Evolutionary conservation across 2,113 vertebrate species (phyloP), one percentile per base, ranked within the genome.

Genomic region (Pelobates fuscus): DNA sequence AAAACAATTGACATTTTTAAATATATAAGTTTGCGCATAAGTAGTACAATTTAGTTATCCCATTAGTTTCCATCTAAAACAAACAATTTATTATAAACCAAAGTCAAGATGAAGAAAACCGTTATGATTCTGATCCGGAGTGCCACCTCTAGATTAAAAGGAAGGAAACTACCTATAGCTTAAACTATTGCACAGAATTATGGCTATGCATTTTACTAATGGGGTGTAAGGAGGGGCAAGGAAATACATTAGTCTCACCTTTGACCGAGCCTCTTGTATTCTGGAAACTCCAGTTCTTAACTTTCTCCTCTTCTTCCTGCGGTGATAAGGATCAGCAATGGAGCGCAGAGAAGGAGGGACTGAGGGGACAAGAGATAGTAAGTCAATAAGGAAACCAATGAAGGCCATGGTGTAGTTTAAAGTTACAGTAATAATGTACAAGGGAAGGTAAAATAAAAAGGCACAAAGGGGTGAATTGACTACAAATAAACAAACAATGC

Each of bases 341-440:
- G 82, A 81, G 5, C 80, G 92, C 23, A 96, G 85, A 0, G 88
- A 79, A 3, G 87, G 67, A 1, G 94, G 94, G 30, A 96, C 95
- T 96, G 67, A 71, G 80, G 68, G 17, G 25, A 21, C 23, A 32
- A 32, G 14, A 24, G 18, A 37, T 37, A 37, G 10, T 37, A 37
- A 37, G 32, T 5, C n/a, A 37, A 6, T 37, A 37, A 37, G 32
- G 10, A 37, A 57, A 20, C 5, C 32, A 37, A 4, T 11, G 17
- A 52, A n/a, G 6, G 6, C 24, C 12, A 49, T 18, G 14, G 15
- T 37, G 10, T 37, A 10, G 32, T 5, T 37, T 37, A 10, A 37
- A 37, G 20, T 17, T 2, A 46, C 20, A 18, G 30, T 2, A 41
- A 21, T 17, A 20, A 32, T 1, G 29, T 6, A 27, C 32, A 37